Base-by-base conservation (phyloP, 1,140 invertebrate genomes). In the Pemphigus obesinymphae region DNA sequence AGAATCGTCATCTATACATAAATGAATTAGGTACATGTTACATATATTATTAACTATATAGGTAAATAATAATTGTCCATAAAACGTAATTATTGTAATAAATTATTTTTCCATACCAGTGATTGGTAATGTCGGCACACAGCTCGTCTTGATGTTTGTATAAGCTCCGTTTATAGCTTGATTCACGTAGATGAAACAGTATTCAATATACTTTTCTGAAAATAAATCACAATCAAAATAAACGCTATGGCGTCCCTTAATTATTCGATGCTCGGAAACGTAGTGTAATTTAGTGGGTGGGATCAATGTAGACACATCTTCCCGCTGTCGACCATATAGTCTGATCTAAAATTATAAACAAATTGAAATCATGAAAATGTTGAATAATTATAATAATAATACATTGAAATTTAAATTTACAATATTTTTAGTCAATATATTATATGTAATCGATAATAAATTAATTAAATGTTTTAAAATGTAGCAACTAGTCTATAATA, bases 131-230 rank as follows among this genome's bases (percentile, higher is more conserved):
- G 94, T 94, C 1, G 93, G 93, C 43, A 95, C 90, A 85, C 94
- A 95, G 85, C 94, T 91, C 88, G 92, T 91, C 82, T 92, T 88
- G 3, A 95, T 92, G 86, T 95, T 93, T 10, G 92, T 90, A 75
- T 95, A 93, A 1, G 94, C 93, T 2, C 93, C 93, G 2, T 91
- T 94, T 37, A 93, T 91, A 0, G 93, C 92, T 83, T 94, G 91
- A 58, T 92, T 95, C 7, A 95, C 93, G 85, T 95, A 95, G 72
- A 93, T 91, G 87, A 95, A 95, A 87, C 94, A 95, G 84, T 95
- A 95, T 85, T 95, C 93, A 45, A 94, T 91, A 85, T 91, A 95
- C 55, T 91, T 89, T 86, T 95, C 93, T 29, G 90, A 92, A 87
- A 95, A 95, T 2, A 94, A 88, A n/a, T 94, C 92, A 85, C 93